Evolutionary conservation across 2,888 invertebrate genomes (phyloP).

Genomic region (Nephrotoma guestfalica): DNA sequence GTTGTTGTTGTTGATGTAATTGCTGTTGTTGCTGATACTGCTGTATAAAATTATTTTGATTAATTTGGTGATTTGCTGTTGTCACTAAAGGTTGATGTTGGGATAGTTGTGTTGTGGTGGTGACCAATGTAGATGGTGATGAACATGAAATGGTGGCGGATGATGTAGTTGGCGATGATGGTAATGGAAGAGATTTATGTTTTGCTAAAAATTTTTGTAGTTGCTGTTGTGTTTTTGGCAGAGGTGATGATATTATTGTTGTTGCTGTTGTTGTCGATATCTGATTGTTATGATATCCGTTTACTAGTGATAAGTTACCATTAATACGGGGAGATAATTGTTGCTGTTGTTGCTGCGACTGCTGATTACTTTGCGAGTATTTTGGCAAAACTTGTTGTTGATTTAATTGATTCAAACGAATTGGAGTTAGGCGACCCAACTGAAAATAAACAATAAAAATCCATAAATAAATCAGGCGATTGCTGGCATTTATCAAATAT

Average conservation of each 20-base stretch:
- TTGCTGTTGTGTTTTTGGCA: background rate
- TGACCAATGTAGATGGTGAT: background rate
- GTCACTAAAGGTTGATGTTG: background rate
- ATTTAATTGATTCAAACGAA: constrained; percentile 6
- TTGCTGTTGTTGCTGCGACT: constrained; percentile 19
- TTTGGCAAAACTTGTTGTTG: background rate
- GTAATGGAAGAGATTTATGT: background rate
- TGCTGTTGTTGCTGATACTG: background rate
- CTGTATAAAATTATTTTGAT: background rate
- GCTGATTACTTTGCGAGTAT: background rate
- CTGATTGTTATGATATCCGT: background rate
- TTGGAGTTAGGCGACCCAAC: constrained; percentile 13
- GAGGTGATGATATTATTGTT: background rate
- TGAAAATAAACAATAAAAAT: background rate
- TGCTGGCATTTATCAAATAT: background rate
- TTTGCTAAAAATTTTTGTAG: background rate
- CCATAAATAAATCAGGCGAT: background rate
- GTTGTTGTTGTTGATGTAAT: background rate
- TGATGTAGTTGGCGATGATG: background rate
- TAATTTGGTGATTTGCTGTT: background rate
- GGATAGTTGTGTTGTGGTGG: background rate
- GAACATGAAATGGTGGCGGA: background rate
- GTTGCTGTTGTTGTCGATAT: background rate
- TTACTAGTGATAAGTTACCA: background rate
- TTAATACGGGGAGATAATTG: background rate